Evolutionary conservation across 1,140 invertebrate genomes (phyloP).

Genomic region (Fopius arisanus): DNA sequence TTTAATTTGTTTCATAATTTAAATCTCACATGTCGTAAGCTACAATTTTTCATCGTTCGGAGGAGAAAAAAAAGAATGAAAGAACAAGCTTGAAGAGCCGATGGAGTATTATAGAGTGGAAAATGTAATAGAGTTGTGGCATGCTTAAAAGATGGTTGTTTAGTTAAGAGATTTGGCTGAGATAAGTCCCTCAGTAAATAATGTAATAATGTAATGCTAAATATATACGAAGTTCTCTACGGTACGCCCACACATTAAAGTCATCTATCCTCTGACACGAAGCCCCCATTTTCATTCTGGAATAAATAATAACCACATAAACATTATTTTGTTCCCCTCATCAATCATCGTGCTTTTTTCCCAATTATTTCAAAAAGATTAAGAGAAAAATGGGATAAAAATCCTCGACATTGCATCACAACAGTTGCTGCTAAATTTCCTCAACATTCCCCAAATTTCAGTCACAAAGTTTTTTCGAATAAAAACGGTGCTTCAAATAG

Average conservation of each 20-base stretch:
- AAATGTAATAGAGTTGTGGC: not conserved
- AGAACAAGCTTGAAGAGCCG: not conserved
- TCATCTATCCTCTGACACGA: not conserved
- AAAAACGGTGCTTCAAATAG: no score
- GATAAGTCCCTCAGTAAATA: not conserved
- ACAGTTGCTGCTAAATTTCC: no score
- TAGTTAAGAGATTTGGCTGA: slow-evolving; percentile 1
- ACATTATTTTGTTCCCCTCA: not conserved
- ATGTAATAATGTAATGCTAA: slow-evolving; percentile 8
- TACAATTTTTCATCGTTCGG: not conserved
- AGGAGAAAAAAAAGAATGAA: not conserved
- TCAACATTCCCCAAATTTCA: no score
- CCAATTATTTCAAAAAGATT: not conserved
- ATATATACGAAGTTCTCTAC: not conserved
- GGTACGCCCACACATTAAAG: not conserved
- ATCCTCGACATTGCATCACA: no score
- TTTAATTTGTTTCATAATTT: not conserved
- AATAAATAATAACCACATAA: not conserved
- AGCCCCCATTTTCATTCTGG: not conserved
- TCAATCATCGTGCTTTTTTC: not conserved
- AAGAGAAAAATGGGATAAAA: no score
- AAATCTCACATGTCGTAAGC: not conserved
- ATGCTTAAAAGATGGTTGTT: slow-evolving; percentile 1
- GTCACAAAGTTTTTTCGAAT: no score
- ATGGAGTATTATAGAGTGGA: not conserved